Base-by-base conservation (phyloP, 2,797 vertebrate genomes). In the Poliocrania exsul region DNA sequence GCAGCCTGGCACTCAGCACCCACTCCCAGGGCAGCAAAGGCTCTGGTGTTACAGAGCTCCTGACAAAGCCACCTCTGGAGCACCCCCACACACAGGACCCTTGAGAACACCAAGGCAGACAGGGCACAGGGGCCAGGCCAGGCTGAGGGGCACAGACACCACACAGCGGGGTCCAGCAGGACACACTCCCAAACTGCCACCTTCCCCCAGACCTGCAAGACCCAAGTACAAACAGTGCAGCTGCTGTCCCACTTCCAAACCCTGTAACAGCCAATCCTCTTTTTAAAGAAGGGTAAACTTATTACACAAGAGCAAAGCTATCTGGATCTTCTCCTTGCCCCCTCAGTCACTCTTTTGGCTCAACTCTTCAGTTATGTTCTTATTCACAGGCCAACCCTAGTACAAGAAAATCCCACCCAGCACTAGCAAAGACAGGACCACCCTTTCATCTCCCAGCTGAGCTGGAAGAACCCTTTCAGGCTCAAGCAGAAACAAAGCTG, bases 201-300 rank as follows among this genome's bases (percentile, higher is more conserved):
- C 80, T 86, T 64, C n/a, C 33, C 70, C n/a, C 7, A 20, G 16
- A 50, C 71, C 2, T 93, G 53, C 61, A 82, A 74, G 64, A 62
- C 31, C 17, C 31, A 65, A 26, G 35, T 6, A 66, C 17, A 71
- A 91, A 65, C 46, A 82, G 50, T 1, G 28, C 33, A 42, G 66
- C 50, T 75, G 29, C 65, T 81, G 31, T 51, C 49, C 69, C 70
- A 24, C 57, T 93, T 73, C 49, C 90, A 78, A 61, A 67, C 40
- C 46, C 24, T 78, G 24, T 5, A 50, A 51, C 5, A 33, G 42
- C 82, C 82, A 90, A 62, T 10, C 62, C 19, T 64, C 60, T 47
- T 92, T 87, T 71, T 72, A 66, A 84, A 69, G 79, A 83, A 78
- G 23, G 31, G 16, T 3, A 2, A 73, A 72, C 18, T 31, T 56